These are phyloP conservation scores for Cynodonichthys magdalenae DNA, from an alignment of 2,797 vertebrate species.

Conservation along the genomic window DNA sequence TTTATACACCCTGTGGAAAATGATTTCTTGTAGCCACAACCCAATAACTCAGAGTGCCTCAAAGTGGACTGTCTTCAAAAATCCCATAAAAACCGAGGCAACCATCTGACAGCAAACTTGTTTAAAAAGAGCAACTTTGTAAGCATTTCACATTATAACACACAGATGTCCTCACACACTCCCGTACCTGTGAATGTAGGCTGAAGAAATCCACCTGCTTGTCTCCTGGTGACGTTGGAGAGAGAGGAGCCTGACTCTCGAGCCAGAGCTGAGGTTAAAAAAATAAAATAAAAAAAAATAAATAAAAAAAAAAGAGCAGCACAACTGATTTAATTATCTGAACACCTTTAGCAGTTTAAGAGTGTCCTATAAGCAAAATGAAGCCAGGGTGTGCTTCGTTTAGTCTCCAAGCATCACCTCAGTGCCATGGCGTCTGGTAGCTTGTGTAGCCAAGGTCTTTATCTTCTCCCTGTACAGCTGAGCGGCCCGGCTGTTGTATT, in stretches of 20 bases:
- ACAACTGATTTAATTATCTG: neutral
- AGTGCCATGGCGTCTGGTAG: constrained; percentile 89
- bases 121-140: no score
- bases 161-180: neutral
- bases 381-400: neutral
- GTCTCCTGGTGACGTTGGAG: constrained; percentile 80
- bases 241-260: constrained; percentile 83
- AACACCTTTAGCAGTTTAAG: neutral
- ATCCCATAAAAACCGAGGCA: no score
- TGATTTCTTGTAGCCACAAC: no score
- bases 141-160: no score
- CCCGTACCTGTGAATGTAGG: constrained; percentile 79
- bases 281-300: constrained; percentile 17
- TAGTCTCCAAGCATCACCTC: constrained; percentile 76
- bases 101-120: no score
- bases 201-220: constrained; percentile 95
- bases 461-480: constrained; percentile 92
- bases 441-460: constrained; percentile 86
- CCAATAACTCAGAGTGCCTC: no score
- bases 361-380: neutral
- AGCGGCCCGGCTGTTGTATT: constrained; percentile 92
- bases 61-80: no score
- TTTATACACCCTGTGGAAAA: no score
- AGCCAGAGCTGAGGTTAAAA: constrained; percentile 91
- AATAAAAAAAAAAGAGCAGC: constrained; percentile 15